Percentiles rank a stretch among this genome's conserved stretches.
Evolutionary conservation across 2,888 invertebrate genomes (phyloP).

Genomic region (Coelopa pilipes): DNA sequence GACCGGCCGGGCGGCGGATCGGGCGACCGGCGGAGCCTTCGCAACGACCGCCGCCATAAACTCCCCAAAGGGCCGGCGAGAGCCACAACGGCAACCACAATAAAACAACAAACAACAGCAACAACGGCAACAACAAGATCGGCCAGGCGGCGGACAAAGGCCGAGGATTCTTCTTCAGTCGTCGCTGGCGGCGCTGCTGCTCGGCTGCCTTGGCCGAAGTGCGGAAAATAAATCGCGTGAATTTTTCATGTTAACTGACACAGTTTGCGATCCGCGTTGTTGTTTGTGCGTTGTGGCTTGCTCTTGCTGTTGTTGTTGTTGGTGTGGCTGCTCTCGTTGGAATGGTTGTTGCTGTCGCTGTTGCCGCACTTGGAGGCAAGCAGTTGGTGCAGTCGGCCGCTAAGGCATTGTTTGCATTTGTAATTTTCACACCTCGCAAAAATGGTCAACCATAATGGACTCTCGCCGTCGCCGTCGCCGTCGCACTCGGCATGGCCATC

Average conservation of each 20-base stretch:
- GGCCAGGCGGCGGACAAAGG: constrained; percentile 19
- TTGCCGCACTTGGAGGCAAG: not conserved
- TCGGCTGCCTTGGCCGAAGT: not conserved
- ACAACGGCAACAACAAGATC: constrained; percentile 11
- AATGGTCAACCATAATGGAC: constrained; percentile 16
- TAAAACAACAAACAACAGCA: constrained; percentile 8
- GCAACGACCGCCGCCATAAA: constrained; percentile 15
- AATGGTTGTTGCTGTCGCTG: not conserved
- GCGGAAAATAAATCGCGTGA: constrained; percentile 13
- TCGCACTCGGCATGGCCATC: not conserved
- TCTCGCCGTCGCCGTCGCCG: no score
- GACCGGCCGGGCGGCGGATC: not conserved
- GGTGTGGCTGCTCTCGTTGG: not conserved
- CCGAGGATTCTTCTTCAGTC: constrained; percentile 10
- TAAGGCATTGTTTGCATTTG: constrained; percentile 14
- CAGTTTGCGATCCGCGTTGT: constrained; percentile 12
- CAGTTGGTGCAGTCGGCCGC: not conserved
- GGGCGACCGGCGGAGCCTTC: not conserved
- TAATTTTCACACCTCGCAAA: constrained; percentile 20
- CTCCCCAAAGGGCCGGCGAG: constrained; percentile 16
- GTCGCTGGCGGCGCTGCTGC: constrained; percentile 23
- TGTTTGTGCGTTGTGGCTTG: constrained; percentile 9
- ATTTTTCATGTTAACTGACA: constrained; percentile 10
- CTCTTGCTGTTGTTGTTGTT: not conserved
- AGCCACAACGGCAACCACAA: constrained; percentile 4